phyloP scores from a whole-genome alignment of 2,888 invertebrate species.

The Troides oblongomaculatus region DNA sequence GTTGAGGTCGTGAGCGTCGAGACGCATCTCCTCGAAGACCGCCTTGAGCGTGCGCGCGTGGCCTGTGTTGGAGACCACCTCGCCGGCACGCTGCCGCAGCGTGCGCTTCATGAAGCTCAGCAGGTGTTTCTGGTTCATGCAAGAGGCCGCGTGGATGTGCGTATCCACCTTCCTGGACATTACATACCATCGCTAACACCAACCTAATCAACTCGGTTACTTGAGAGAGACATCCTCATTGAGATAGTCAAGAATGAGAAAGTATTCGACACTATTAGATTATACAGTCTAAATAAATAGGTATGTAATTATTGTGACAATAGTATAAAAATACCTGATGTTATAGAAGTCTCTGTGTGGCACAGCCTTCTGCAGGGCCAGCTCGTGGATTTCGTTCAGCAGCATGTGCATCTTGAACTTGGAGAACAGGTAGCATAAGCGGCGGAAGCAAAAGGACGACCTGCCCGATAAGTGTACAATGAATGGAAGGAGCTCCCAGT shows the following conservation, averaged over 20 bases:
- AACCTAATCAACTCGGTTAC: too few species aligned
- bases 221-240: too few species aligned
- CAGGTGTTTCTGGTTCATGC: conserved; percentile 99
- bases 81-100: conserved; percentile 90
- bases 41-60: conserved; percentile 85
- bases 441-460: conserved; percentile 96
- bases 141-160: conserved; percentile 98
- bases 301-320: too few species aligned
- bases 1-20: conserved; percentile 97
- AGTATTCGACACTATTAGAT: too few species aligned
- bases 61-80: conserved; percentile 72
- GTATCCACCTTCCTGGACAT: conserved; percentile 92
- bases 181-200: background rate
- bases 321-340: conserved; percentile 82
- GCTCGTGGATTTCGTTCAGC: conserved; percentile 94
- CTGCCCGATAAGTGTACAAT: conserved; percentile 59
- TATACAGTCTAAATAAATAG: too few species aligned
- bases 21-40: conserved; percentile 95
- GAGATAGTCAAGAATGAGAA: too few species aligned
- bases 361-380: conserved; percentile 96
- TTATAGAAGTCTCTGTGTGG: conserved; percentile 99
- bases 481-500: too few species aligned
- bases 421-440: conserved; percentile 94
- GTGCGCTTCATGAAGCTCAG: conserved; percentile 98
- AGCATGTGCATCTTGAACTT: conserved; percentile 97